Conservation (phyloP, 2,797 vertebrate genomes). For the Synaphobranchus kaupii region DNA sequence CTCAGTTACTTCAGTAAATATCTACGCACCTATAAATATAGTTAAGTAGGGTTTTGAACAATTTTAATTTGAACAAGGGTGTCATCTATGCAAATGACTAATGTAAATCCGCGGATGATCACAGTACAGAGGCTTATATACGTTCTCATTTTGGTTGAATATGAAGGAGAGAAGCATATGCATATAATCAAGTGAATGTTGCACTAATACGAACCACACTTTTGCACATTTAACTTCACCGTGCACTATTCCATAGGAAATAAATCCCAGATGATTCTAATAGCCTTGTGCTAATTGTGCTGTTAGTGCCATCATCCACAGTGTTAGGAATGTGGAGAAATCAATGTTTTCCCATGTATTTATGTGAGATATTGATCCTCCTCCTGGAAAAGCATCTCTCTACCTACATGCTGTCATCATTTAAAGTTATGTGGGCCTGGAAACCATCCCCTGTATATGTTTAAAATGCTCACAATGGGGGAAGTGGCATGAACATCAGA, state of each 20-base stretch:
- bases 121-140: neutral
- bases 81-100: neutral
- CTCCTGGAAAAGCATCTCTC: neutral
- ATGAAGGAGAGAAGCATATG: neutral
- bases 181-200: neutral
- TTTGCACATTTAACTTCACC: neutral
- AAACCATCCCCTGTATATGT: neutral
- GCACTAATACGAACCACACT: neutral
- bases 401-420: neutral
- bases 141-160: neutral
- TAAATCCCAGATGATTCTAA: constrained; percentile 18
- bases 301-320: constrained; percentile 15
- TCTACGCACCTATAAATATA: neutral
- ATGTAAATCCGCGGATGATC: neutral
- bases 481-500: neutral
- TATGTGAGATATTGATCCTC: neutral
- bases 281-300: constrained; percentile 5
- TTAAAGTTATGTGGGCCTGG: neutral
- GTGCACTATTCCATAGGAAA: neutral
- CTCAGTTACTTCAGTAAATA: neutral
- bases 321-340: neutral
- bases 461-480: neutral
- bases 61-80: neutral
- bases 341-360: constrained; percentile 14
- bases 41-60: neutral